Evolutionary conservation across 2,888 invertebrate species (phyloP).

Genomic region (Artemia sp.): DNA sequence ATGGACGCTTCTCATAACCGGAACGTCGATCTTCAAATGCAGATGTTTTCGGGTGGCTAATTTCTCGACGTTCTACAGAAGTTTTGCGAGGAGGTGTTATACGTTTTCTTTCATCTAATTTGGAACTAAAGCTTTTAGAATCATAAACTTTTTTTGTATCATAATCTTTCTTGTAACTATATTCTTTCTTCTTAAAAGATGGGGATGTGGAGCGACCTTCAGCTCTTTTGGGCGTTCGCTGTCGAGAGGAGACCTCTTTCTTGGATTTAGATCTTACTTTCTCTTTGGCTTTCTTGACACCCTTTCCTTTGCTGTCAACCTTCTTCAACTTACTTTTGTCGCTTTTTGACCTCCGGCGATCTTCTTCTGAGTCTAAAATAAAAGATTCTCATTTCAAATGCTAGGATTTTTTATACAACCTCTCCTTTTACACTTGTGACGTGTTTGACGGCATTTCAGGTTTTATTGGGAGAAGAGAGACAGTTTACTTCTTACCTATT

Average conservation of each 20-base stretch:
- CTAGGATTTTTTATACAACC: no score
- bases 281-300: conserved; percentile 9
- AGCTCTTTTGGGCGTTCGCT: background rate
- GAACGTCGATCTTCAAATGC: background rate
- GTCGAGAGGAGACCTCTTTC: background rate
- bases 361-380: background rate
- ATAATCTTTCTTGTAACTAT: background rate
- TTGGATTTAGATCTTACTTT: background rate
- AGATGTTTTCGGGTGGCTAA: background rate
- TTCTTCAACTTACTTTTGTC: conserved; percentile 2
- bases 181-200: background rate
- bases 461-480: no score
- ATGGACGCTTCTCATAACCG: background rate
- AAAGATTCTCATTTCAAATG: background rate
- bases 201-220: background rate
- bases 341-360: background rate
- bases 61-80: background rate
- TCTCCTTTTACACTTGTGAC: no score
- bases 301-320: background rate
- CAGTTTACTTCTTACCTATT: no score
- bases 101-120: conserved; percentile 11
- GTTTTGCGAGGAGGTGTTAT: background rate
- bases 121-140: background rate
- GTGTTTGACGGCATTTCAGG: no score
- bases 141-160: background rate